Base-by-base conservation (phyloP, 2,888 invertebrate species). In the Apamea crenata region DNA sequence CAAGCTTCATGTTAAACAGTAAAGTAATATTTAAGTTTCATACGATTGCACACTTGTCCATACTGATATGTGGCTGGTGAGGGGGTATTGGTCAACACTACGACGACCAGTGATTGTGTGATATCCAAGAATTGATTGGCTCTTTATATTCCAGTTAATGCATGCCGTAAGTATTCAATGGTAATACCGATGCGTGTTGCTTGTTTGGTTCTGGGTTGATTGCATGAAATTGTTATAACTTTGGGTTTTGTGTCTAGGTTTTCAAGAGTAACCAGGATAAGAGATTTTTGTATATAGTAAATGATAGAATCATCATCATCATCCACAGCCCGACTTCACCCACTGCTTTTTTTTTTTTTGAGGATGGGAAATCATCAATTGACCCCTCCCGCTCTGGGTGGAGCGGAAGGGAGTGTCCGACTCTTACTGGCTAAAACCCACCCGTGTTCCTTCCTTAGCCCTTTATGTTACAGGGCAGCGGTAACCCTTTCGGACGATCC, bases 141-240 rank as follows among this genome's bases (percentile, higher is more conserved):
- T 61, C 65, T 74, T 77, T 71, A 77, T 59, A 83, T 85, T 83
- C 79, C 36, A n/a, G 66, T 65, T 83, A 86, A 80, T 63, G 71
- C 32, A 56, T 73, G 68, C 70, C 36, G 29, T 32, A 32, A n/a
- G 50, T 66, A 65, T 82, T 74, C 70, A 74, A 63, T 68, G 65
- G 40, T 18, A 29, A 67, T 80, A 68, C 53, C 77, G 50, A 77
- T 71, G 44, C n/a, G 40, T 14, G 16, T 7, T 36, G 36, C 8
- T 44, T 56, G 69, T 66, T 73, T 59, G 53, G 12, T 63, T 59
- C 8, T 21, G 10, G 12, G 32, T 59, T 32, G 25, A 53, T 44
- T 70, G 63, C 2, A 14, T 32, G 18, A 61, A 76, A 25, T 25
- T 50, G 7, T 25, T 29, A 0, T 8, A 47, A 21, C 16, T 14